Evolutionary conservation across 2,113 vertebrate species (phyloP).

Genomic region (Carassius gibelio): DNA sequence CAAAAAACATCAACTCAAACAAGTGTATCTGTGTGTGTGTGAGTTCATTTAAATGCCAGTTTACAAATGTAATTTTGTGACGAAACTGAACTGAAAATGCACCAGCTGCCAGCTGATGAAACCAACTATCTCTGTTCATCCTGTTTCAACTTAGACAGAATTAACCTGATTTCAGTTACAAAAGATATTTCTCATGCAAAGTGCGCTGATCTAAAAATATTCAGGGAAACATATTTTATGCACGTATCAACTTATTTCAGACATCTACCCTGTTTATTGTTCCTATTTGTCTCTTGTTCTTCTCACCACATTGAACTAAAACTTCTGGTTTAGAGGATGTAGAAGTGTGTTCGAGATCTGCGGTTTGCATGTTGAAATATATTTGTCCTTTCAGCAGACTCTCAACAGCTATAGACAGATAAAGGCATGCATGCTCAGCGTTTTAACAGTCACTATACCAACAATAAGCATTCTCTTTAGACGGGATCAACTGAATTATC

Average conservation of each 20-base stretch:
- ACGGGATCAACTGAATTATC: not conserved
- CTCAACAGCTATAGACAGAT: not conserved
- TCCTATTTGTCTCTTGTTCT: slow-evolving; percentile 40
- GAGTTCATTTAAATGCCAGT: not conserved
- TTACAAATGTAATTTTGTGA: not conserved
- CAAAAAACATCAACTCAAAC: no score
- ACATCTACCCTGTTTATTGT: slow-evolving; percentile 27
- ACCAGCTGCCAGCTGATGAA: slow-evolving; percentile 26
- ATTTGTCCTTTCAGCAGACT: not conserved
- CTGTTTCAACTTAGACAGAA: not conserved
- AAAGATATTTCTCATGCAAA: slow-evolving; percentile 6
- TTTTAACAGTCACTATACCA: slow-evolving; percentile 7
- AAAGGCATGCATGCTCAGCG: not conserved
- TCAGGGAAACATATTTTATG: slow-evolving; percentile 9
- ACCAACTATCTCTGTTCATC: not conserved
- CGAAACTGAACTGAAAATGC: slow-evolving; percentile 6
- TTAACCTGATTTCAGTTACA: slow-evolving; percentile 8
- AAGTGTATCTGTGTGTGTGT: not conserved
- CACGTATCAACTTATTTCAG: not conserved
- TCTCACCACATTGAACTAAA: slow-evolving; percentile 22
- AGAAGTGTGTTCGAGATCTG: slow-evolving; percentile 19
- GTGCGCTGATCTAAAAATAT: slow-evolving; percentile 15
- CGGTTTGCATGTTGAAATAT: slow-evolving; percentile 38
- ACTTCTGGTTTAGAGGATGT: slow-evolving; percentile 33
- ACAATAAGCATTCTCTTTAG: not conserved